A percentile compares a stretch with the other conserved stretches of the same genome.
These are phyloP conservation scores for Ciconia nigra DNA, from an alignment of 2,797 vertebrate genomes.

Conservation along the genomic window DNA sequence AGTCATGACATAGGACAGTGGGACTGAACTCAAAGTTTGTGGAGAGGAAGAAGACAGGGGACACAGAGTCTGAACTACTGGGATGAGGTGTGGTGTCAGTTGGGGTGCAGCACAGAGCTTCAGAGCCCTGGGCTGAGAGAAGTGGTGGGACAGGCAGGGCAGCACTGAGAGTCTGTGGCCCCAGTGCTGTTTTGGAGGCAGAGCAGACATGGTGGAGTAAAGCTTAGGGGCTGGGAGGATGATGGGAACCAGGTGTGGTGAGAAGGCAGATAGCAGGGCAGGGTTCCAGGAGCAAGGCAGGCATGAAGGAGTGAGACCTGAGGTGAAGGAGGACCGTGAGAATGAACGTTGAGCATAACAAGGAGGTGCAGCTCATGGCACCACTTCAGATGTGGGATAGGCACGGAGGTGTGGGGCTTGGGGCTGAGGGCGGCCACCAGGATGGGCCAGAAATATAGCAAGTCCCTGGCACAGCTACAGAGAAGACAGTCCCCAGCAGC, in stretches of 20 bases:
- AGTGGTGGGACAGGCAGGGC: background rate
- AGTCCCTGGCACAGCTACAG: background rate
- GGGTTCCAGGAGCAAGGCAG: background rate
- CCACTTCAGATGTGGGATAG: background rate
- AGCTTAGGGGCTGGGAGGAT: background rate
- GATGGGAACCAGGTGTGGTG: background rate
- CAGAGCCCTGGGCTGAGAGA: background rate
- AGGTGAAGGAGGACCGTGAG: slow-evolving; percentile 14
- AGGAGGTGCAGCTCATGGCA: background rate
- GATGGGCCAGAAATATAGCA: background rate
- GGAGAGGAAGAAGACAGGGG: background rate
- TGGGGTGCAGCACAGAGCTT: background rate
- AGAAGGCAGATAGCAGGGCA: background rate
- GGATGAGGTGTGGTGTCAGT: background rate
- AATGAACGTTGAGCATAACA: background rate
- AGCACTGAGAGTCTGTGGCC: background rate
- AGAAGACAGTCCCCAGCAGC: background rate
- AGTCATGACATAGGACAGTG: background rate
- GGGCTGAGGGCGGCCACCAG: background rate
- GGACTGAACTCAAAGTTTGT: background rate
- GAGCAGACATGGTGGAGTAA: background rate
- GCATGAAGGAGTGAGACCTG: background rate
- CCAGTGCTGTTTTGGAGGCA: background rate
- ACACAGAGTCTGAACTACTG: background rate
- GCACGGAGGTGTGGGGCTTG: background rate